phyloP scores from a whole-genome alignment of 2,888 invertebrate genomes.

The Morpho helenor region DNA sequence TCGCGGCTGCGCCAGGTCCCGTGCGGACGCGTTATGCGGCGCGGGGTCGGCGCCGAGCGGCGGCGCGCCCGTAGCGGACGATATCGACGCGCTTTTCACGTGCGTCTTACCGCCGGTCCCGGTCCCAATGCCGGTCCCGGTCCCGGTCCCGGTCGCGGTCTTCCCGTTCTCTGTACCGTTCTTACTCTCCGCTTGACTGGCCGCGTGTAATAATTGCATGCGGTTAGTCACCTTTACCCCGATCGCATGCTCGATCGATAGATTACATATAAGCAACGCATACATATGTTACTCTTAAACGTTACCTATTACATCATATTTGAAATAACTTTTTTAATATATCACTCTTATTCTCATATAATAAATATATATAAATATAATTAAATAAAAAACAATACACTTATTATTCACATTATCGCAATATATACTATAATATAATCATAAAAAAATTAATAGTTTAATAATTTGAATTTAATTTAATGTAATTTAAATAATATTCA shows the following conservation, averaged over 20 bases:
- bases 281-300: too few relatives aligned
- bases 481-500: too few relatives aligned
- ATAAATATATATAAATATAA: too few relatives aligned
- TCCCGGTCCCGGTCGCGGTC: conserved; percentile 25
- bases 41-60: conserved; percentile 66
- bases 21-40: conserved; percentile 78
- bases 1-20: conserved; percentile 83
- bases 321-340: too few relatives aligned
- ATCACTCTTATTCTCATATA: too few relatives aligned
- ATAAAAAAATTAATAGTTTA: too few relatives aligned
- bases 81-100: conserved; percentile 97
- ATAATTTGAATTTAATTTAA: too few relatives aligned
- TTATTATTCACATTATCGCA: too few relatives aligned
- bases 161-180: conserved; percentile 31
- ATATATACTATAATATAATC: too few relatives aligned
- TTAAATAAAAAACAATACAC: too few relatives aligned
- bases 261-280: not conserved
- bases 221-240: conserved; percentile 47
- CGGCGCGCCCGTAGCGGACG: conserved; percentile 84
- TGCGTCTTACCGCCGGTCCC: conserved; percentile 86
- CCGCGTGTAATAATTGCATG: conserved; percentile 42
- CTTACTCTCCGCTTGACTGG: conserved; percentile 26
- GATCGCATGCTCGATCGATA: not conserved
- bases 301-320: too few relatives aligned
- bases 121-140: conserved; percentile 26